Conservation (phyloP, 2,888 invertebrate genomes). For the Iphiclides podalirius region DNA sequence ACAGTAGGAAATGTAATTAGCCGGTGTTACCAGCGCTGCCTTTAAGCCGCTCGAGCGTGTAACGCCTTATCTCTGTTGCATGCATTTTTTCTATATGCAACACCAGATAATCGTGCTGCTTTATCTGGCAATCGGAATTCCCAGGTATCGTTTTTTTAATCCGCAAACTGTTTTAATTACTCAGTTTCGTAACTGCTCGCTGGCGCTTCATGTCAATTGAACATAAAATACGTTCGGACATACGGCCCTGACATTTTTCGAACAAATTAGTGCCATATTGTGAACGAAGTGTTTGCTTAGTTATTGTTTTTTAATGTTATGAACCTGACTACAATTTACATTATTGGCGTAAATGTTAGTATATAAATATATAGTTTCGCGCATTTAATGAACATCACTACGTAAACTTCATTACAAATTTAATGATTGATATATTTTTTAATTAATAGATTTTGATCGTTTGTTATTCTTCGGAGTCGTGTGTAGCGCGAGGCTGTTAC, state of each 20-base stretch:
- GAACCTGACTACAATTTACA: conserved; percentile 1
- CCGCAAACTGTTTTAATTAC: conserved; percentile 70
- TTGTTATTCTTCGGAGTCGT: background rate
- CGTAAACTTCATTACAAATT: no score
- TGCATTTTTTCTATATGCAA: conserved; percentile 78
- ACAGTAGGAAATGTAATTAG: conserved; percentile 77
- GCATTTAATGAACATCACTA: no score
- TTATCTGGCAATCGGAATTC: conserved; percentile 75
- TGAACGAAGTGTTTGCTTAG: no score
- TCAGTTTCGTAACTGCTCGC: conserved; percentile 65
- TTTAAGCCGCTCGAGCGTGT: conserved; percentile 68
- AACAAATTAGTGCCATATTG: conserved; percentile 1
- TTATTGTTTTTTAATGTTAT: background rate
- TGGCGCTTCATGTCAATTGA: conserved; percentile 67
- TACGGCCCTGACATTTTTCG: conserved; percentile 28
- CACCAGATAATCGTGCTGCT: conserved; percentile 69
- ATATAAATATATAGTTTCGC: no score
- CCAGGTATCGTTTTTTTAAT: conserved; percentile 70
- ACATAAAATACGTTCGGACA: conserved; percentile 38
- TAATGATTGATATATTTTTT: no score
- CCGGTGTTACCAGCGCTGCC: conserved; percentile 61
- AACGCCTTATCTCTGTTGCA: conserved; percentile 78
- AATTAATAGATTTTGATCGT: no score
- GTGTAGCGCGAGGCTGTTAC: conserved; percentile 13
- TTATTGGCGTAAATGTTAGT: no score